These are phyloP conservation scores for Neria commutata DNA, from an alignment of 2,888 invertebrate genomes.

Conservation along the genomic window DNA sequence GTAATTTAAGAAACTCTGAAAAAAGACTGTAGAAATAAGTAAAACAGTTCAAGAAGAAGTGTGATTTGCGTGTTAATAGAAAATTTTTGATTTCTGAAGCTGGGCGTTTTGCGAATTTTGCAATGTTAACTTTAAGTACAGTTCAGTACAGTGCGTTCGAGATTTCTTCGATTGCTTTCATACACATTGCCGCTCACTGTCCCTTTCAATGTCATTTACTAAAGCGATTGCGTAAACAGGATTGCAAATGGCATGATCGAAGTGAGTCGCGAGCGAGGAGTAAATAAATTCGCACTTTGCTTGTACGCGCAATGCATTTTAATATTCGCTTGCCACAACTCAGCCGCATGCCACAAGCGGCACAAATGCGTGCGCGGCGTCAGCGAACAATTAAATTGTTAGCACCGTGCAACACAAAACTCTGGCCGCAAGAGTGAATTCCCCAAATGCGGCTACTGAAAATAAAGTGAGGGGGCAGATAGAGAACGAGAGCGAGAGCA, in stretches of 20 bases:
- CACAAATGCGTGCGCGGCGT: background rate
- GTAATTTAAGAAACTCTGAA: no score
- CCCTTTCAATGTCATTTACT: background rate
- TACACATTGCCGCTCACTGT: background rate
- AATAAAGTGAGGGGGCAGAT: background rate
- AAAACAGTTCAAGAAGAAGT: no score
- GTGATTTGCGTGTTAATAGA: no score
- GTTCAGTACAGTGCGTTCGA: no score
- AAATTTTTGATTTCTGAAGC: no score
- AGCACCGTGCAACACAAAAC: background rate
- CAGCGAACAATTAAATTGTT: conserved; percentile 5
- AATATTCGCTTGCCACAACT: conserved; percentile 21
- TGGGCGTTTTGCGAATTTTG: no score
- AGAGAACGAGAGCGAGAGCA: background rate
- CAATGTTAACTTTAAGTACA: no score
- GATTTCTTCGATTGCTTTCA: background rate
- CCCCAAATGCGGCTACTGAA: background rate
- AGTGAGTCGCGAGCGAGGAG: conserved; percentile 5
- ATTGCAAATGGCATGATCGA: conserved; percentile 39
- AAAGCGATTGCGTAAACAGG: conserved; percentile 40
- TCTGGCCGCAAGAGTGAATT: background rate
- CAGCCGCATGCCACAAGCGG: background rate
- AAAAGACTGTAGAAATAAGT: no score
- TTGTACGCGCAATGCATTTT: conserved; percentile 51
- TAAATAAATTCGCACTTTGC: conserved; percentile 23